Evolutionary conservation across 1,140 invertebrate species (phyloP).

Genomic region (Gonatopus flavifemur): DNA sequence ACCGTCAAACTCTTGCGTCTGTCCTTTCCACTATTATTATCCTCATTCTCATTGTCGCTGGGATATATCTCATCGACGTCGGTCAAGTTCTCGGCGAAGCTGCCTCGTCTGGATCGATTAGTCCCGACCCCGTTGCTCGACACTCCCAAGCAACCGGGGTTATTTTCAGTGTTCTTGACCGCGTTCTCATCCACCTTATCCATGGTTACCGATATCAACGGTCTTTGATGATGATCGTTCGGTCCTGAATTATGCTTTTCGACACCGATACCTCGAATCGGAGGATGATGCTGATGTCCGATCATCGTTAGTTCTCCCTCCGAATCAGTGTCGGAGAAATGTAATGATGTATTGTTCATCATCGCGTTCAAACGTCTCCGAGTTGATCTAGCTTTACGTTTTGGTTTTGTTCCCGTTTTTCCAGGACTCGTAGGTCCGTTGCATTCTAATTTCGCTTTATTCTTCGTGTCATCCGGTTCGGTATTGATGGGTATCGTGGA

Average conservation of each 20-base stretch:
- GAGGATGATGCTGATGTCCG: conserved; percentile 8
- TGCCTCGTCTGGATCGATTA: conserved; percentile 26
- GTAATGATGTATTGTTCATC: conserved; percentile 51
- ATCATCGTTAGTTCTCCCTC: conserved; percentile 49
- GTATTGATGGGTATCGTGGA: too few relatives aligned
- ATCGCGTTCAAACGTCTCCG: conserved; percentile 47
- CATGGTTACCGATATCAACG: conserved; percentile 44
- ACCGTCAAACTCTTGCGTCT: conserved; percentile 16
- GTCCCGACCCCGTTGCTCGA: conserved; percentile 20
- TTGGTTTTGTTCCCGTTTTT: conserved; percentile 38
- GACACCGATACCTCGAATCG: conserved; percentile 10
- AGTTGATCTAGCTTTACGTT: conserved; percentile 47
- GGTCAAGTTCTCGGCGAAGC: conserved; percentile 44
- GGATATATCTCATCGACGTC: conserved; percentile 52
- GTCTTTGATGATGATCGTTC: conserved; percentile 19
- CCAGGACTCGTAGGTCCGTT: too few relatives aligned
- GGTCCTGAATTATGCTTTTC: not conserved
- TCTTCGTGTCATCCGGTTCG: too few relatives aligned
- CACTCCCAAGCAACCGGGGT: conserved; percentile 23
- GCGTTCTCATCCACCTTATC: conserved; percentile 23
- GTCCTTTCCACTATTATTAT: conserved; percentile 13
- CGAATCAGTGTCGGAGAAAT: conserved; percentile 55
- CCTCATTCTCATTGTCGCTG: conserved; percentile 40
- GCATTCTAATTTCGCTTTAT: too few relatives aligned
- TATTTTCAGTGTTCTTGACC: conserved; percentile 1